Base-by-base conservation (phyloP, 2,113 vertebrate species). In the Phylloscopus whistleri region DNA sequence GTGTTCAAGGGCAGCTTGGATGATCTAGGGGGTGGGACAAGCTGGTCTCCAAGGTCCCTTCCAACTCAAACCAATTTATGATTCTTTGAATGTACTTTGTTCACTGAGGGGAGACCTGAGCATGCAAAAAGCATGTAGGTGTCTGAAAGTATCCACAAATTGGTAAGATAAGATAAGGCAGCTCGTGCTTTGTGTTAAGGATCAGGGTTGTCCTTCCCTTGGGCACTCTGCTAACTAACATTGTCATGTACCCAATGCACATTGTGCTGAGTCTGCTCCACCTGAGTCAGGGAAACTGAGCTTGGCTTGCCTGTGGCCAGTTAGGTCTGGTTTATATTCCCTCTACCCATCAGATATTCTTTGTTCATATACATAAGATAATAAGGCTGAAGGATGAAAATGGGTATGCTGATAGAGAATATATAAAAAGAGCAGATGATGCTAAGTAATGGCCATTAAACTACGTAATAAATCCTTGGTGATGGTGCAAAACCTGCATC, bases 351-450 rank as follows among this genome's bases (percentile, higher is more conserved):
- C 84, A 84, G 20, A 49, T 81, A 70, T 76, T 87, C 89, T 81
- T 72, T 87, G 37, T 79, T 90, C 87, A 52, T 85, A 84, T 87
- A 73, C 55, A 27, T 72, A 69, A 92, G 80, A 96, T 96, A 90
- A 95, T 89, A 93, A 95, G 87, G 84, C 84, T 91, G 91, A 92
- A 96, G 82, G 79, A 66, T 0, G 14, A 79, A 96, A 96, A 95
- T 94, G 81, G 75, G n/a, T 48, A 44, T 44, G 56, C 83, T 91
- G 94, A 92, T 94, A 55, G 72, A 72, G 79, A 81, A 95, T 86
- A 52, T 80, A 79, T 91, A 78, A 93, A 76, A 84, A 56, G 82
- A 95, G 63, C 86, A 89, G 92, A 74, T 92, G 92, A 96, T 96
- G 83, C 64, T 87, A 91, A 94, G 68, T 90, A 96, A 97, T 43